These are phyloP conservation scores for Bubo blakistoni DNA, from an alignment of 2,113 vertebrate genomes.

Conservation along the genomic window DNA sequence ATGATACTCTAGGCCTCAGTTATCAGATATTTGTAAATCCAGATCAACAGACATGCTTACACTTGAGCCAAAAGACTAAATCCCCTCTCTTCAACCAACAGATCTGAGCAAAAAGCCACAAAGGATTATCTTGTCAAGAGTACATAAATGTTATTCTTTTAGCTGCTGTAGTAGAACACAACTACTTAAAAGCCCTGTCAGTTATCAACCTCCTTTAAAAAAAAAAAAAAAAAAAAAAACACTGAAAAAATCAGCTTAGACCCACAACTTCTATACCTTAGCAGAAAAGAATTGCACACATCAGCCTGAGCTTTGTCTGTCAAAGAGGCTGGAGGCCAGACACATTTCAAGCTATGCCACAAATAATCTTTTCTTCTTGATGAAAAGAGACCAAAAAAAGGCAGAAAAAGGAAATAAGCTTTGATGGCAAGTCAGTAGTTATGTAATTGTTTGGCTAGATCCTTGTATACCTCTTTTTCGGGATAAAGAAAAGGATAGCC, in stretches of 20 bases:
- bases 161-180: neutral
- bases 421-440: neutral
- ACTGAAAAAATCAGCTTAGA: neutral
- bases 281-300: neutral
- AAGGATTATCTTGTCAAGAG: neutral
- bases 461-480: accelerated
- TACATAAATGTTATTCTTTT: neutral
- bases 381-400: neutral
- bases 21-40: neutral
- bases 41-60: neutral
- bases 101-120: neutral
- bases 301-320: neutral
- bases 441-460: neutral
- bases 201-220: neutral
- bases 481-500: neutral
- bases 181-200: neutral
- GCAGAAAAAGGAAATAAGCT: neutral
- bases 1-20: neutral
- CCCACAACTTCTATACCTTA: neutral
- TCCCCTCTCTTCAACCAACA: neutral
- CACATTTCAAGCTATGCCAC: neutral
- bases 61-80: neutral
- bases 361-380: neutral
- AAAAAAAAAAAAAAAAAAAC: neutral
- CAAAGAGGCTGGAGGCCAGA: neutral